Conservation (phyloP, 2,888 invertebrate species). For the Spatulosminthurus flaviceps region DNA sequence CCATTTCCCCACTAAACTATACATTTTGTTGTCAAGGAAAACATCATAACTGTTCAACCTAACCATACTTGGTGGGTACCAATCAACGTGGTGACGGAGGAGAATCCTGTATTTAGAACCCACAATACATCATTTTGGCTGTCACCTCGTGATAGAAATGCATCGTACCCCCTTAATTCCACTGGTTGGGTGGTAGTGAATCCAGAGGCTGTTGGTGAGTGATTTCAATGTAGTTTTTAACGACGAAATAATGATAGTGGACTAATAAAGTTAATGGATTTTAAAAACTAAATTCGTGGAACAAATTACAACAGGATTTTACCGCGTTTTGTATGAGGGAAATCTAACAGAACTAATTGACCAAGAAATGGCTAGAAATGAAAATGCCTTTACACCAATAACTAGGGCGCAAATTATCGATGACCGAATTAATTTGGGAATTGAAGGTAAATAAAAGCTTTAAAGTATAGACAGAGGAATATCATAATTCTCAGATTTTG, state of each 20-base stretch:
- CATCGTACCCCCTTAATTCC: neutral
- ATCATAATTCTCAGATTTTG: too few relatives aligned
- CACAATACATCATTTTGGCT: conserved; percentile 29
- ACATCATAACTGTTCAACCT: conserved; percentile 31
- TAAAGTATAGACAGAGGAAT: too few relatives aligned
- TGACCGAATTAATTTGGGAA: conserved; percentile 24
- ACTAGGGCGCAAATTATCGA: conserved; percentile 36
- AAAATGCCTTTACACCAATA: conserved; percentile 15
- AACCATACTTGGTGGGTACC: conserved; percentile 42
- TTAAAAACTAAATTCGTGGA: neutral
- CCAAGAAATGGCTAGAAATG: conserved; percentile 11
- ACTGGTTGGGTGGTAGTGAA: conserved; percentile 29
- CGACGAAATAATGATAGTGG: neutral
- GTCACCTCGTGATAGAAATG: neutral
- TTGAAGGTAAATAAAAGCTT: conserved; percentile 7
- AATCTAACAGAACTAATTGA: neutral
- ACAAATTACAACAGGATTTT: conserved; percentile 28
- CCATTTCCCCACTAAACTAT: too few relatives aligned
- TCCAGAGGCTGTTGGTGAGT: conserved; percentile 36
- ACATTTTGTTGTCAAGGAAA: neutral
- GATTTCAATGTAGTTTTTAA: neutral
- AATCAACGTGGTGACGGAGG: conserved; percentile 29
- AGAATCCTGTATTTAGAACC: neutral
- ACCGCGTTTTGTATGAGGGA: conserved; percentile 27
- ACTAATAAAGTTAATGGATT: neutral